Base-by-base conservation (phyloP, 2,888 invertebrate genomes). In the Tetramorium bicarinatum region DNA sequence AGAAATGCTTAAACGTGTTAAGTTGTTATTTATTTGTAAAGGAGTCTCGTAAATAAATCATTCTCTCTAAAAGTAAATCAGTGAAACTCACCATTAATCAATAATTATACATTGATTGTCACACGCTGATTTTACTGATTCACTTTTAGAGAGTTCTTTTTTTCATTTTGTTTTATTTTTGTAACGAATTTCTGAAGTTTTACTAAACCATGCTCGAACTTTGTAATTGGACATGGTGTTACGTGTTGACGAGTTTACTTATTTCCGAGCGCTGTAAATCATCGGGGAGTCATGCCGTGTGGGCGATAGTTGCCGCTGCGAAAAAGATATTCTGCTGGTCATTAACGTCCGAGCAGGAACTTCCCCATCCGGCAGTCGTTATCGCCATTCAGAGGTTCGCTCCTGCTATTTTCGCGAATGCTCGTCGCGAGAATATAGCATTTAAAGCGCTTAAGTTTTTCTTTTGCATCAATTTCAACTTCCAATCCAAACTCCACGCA, bases 281-380 rank as follows among this genome's bases (percentile, higher is more conserved):
- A 81, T 79, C 62, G 13, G 59, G 56, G 76, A 74, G 79, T 75
- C 64, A 67, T 44, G 72, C 25, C 49, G 69, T 71, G 56, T 62
- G 86, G 84, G 67, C 82, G 88, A 85, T 88, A 81, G 66, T 54
- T 80, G 82, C 59, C 75, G 18, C 82, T 13, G 83, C 76, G 84
- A 85, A 89, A 87, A 83, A 74, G 84, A 77, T 82, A 83, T 85
- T 84, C 71, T 61, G 79, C 29, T 81, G 86, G 87, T 87, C 86
- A 83, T 90, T 90, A 90, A 86, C 84, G 86, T 82, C 86, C 86
- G 90, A 90, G 85, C 85, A 85, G 89, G 84, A 85, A 87, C 85
- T 89, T 89, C 84, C 83, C 74, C 64, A 90, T 90, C 90, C 90
- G 87, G 82, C 15, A 56, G 84, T 86, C 84, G 85, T 89, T 90